These are phyloP conservation scores for Oenanthe oenanthe DNA, from an alignment of 2,113 vertebrate species.

Conservation along the genomic window DNA sequence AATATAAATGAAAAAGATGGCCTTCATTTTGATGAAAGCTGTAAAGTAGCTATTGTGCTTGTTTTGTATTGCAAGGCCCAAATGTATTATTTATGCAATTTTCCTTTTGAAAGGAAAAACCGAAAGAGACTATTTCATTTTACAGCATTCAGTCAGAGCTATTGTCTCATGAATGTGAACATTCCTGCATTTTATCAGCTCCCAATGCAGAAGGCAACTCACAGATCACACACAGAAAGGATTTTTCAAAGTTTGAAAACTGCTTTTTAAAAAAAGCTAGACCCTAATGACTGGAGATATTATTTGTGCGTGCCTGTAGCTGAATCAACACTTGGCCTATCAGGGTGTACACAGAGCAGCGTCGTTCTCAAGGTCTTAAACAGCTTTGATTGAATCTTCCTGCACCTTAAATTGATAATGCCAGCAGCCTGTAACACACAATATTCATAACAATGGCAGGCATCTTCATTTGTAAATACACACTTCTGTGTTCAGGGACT, in stretches of 20 bases:
- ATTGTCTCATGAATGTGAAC: slow-evolving; percentile 83
- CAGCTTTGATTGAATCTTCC: slow-evolving; percentile 40
- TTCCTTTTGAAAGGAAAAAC: slow-evolving; percentile 80
- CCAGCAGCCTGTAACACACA: slow-evolving; percentile 21
- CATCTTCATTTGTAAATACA: slow-evolving; percentile 44
- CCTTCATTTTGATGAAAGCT: slow-evolving; percentile 81
- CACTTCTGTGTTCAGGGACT: neutral
- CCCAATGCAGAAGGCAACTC: slow-evolving; percentile 62
- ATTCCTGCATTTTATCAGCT: slow-evolving; percentile 77
- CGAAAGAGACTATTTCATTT: slow-evolving; percentile 82
- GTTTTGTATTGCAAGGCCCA: slow-evolving; percentile 80
- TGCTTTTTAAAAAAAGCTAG: slow-evolving; percentile 70
- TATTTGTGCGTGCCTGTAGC: slow-evolving; percentile 58
- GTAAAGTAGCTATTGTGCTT: slow-evolving; percentile 81
- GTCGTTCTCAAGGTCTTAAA: slow-evolving; percentile 71
- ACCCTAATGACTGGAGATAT: slow-evolving; percentile 72
- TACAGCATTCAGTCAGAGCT: slow-evolving; percentile 75
- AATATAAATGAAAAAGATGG: slow-evolving; percentile 83
- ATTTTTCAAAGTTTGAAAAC: slow-evolving; percentile 77
- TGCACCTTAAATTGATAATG: slow-evolving; percentile 54
- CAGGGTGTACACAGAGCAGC: slow-evolving; percentile 34
- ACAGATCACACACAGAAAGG: slow-evolving; percentile 71
- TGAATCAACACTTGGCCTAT: slow-evolving; percentile 67
- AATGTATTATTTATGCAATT: slow-evolving; percentile 88
- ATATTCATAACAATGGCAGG: slow-evolving; percentile 23